A percentile compares a stretch with the other conserved stretches of the same genome.
phyloP scores from a whole-genome alignment of 1,140 invertebrate species.

The Laodelphax striatellus region DNA sequence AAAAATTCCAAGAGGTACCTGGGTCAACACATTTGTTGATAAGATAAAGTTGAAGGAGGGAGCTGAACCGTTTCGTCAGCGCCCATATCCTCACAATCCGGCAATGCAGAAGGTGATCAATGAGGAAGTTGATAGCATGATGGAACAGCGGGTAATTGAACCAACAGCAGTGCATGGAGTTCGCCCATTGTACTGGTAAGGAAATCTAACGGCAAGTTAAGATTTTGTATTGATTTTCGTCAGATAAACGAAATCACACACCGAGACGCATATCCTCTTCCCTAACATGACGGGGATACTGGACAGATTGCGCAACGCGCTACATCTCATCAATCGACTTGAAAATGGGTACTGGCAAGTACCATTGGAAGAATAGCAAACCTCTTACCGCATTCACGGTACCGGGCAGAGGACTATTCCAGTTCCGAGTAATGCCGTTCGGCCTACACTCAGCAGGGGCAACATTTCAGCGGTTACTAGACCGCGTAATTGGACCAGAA shows the following conservation, averaged over 20 bases:
- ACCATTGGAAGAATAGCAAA: neutral
- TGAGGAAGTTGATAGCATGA: constrained; percentile 22
- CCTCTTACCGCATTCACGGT: neutral
- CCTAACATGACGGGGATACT: neutral
- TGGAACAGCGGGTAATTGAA: constrained; percentile 28
- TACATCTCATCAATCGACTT: neutral
- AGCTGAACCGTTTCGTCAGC: no score
- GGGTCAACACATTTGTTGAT: no score
- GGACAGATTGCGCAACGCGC: neutral
- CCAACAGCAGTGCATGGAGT: constrained; percentile 32
- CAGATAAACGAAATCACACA: constrained; percentile 31
- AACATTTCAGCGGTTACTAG: constrained; percentile 31
- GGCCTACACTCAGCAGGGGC: constrained; percentile 31
- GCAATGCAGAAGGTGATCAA: constrained; percentile 1
- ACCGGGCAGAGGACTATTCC: constrained; percentile 28
- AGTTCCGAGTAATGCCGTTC: constrained; percentile 34
- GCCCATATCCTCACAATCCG: neutral
- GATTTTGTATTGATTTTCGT: constrained; percentile 37
- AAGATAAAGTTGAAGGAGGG: no score
- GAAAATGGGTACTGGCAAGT: neutral
- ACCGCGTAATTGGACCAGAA: constrained; percentile 12
- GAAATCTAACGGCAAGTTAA: constrained; percentile 35
- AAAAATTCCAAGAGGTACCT: no score
- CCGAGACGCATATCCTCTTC: neutral
- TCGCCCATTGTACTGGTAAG: constrained; percentile 35